phyloP scores from a whole-genome alignment of 2,888 invertebrate species.

The Trissonchulus latispiculum region DNA sequence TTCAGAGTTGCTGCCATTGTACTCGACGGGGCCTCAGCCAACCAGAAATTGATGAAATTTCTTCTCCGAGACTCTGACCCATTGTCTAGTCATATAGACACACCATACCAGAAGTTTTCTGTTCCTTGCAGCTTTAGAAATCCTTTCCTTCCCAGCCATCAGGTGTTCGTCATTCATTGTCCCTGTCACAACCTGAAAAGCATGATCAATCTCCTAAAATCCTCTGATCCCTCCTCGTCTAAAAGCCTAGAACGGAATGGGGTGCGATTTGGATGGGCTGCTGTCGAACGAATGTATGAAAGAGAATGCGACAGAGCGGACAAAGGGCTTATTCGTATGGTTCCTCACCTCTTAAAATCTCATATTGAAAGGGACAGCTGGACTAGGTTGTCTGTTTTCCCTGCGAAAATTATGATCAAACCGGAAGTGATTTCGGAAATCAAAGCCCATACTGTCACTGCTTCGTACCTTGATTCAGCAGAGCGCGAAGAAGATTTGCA shows the following conservation, averaged over 20 bases:
- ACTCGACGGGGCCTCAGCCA: slow-evolving; percentile 10
- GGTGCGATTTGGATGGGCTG: slow-evolving; percentile 5
- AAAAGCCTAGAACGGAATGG: neutral
- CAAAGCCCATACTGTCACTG: neutral
- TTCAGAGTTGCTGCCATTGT: neutral
- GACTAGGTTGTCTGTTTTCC: slow-evolving; percentile 5
- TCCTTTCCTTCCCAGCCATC: neutral
- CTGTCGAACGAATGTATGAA: neutral
- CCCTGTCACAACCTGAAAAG: slow-evolving; percentile 8
- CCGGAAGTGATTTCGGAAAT: neutral
- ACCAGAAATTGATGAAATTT: neutral
- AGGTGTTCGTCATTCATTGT: neutral
- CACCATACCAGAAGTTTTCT: neutral
- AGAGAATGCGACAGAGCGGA: neutral
- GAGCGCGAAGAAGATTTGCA: neutral
- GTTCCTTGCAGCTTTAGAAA: neutral
- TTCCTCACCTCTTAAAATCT: neutral
- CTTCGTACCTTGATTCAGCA: neutral
- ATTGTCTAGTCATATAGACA: neutral
- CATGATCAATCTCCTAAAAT: slow-evolving; percentile 2
- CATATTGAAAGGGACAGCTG: slow-evolving; percentile 7
- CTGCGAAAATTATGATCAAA: slow-evolving; percentile 8
- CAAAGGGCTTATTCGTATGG: neutral
- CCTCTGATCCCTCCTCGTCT: neutral
- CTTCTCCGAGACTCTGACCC: neutral